phyloP scores from a whole-genome alignment of 1,140 invertebrate genomes.

The Scaptodrosophila lebanonensis region DNA sequence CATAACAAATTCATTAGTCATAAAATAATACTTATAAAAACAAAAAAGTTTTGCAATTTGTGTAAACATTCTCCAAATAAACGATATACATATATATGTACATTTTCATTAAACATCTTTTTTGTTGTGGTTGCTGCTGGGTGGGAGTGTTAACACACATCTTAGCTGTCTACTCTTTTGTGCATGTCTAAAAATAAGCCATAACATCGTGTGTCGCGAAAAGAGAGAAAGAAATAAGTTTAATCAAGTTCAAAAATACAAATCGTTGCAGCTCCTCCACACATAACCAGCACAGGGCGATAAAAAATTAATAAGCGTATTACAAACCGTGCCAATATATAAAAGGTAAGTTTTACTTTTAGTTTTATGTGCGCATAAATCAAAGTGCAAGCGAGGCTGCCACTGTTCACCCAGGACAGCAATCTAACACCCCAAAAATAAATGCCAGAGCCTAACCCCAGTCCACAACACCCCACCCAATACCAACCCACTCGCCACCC shows the following conservation, averaged over 20 bases:
- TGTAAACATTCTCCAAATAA: constrained; percentile 8
- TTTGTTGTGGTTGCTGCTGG: too few species aligned
- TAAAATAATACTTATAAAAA: too few species aligned
- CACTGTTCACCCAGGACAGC: constrained; percentile 38
- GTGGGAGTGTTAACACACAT: too few species aligned
- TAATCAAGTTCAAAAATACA: too few species aligned
- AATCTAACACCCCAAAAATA: constrained; percentile 15
- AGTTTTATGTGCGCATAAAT: constrained; percentile 49
- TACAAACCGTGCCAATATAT: constrained; percentile 56
- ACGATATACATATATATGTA: too few species aligned
- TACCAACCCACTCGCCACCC: constrained; percentile 2
- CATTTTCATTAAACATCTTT: too few species aligned
- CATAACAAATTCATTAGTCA: too few species aligned
- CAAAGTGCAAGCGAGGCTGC: constrained; percentile 19
- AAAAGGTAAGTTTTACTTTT: constrained; percentile 62
- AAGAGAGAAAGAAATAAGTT: too few species aligned
- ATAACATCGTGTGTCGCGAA: neutral
- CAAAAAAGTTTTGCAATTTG: too few species aligned
- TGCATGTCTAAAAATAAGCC: neutral
- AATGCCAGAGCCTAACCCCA: constrained; percentile 25
- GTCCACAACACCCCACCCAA: constrained; percentile 13
- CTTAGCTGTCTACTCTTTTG: too few species aligned
- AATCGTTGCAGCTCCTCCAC: constrained; percentile 45
- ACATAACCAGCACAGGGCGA: too few species aligned
- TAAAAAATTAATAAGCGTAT: constrained; percentile 55